Conservation (phyloP, 2,797 vertebrate species). For the Lateolabrax maculatus region DNA sequence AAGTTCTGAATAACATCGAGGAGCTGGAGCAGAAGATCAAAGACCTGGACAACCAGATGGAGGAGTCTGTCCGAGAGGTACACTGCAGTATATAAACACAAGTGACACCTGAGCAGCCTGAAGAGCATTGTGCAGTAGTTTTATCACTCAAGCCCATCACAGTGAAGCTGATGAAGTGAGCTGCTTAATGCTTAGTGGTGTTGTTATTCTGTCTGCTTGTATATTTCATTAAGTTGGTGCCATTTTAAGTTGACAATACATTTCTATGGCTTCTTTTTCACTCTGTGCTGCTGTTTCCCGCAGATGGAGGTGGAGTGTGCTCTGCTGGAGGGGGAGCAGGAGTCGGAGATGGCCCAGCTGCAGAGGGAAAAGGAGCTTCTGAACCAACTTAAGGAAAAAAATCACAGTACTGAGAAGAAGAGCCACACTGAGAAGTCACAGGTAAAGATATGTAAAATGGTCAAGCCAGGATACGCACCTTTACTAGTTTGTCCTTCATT, state of each 20-base stretch:
- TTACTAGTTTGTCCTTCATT: not conserved
- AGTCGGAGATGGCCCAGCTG: conserved; percentile 92
- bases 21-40: conserved; percentile 98
- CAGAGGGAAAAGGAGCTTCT: conserved; percentile 93
- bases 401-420: conserved; percentile 88
- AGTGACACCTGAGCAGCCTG: not conserved
- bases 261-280: not conserved
- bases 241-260: not conserved
- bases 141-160: not conserved
- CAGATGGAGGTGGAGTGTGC: conserved; percentile 97
- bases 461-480: not conserved
- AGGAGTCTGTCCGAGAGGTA: conserved; percentile 96
- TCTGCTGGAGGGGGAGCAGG: conserved; percentile 94
- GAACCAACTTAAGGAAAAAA: conserved; percentile 92
- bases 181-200: not conserved
- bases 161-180: not conserved
- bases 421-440: conserved; percentile 88
- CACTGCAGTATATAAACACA: not conserved
- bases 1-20: conserved; percentile 94
- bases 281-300: conserved; percentile 40
- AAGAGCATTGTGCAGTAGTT: not conserved
- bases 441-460: conserved; percentile 78
- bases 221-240: not conserved
- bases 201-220: not conserved
- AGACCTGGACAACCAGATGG: conserved; percentile 97